Percentiles rank a stretch among this genome's conserved stretches.
phyloP scores from a whole-genome alignment of 2,113 vertebrate species.

The Capra hircus region DNA sequence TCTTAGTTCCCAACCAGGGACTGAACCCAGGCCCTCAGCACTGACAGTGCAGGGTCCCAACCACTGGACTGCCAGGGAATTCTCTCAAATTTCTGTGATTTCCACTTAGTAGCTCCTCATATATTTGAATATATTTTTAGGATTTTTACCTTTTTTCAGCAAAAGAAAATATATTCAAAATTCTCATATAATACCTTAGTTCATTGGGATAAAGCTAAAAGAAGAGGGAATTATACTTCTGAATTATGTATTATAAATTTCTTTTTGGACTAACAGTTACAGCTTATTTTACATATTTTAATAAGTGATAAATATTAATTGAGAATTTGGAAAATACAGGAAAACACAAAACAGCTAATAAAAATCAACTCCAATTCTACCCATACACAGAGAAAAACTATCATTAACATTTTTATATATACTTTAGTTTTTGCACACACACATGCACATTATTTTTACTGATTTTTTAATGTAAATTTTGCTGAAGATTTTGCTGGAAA shows the following conservation, averaged over 20 bases:
- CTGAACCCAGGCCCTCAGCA: not conserved
- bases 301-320: not conserved
- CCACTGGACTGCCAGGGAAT: not conserved
- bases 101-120: constrained; percentile 58
- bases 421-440: not conserved
- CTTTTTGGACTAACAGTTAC: not conserved
- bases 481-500: not conserved
- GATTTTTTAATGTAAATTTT: not conserved
- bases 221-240: not conserved
- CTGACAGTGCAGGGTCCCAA: not conserved
- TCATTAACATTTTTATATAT: not conserved
- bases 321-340: not conserved
- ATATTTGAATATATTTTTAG: constrained; percentile 32
- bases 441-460: not conserved
- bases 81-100: not conserved
- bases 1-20: not conserved
- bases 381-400: not conserved
- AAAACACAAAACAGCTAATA: not conserved
- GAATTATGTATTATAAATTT: not conserved
- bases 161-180: not conserved
- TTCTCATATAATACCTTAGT: not conserved
- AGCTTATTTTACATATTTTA: not conserved
- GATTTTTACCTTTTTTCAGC: constrained; percentile 55
- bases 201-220: not conserved
- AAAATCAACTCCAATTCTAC: not conserved